Evolutionary conservation across 2,888 invertebrate species (phyloP), one percentile per base, ranked within the genome.

Genomic region (Choreutis nemorana): DNA sequence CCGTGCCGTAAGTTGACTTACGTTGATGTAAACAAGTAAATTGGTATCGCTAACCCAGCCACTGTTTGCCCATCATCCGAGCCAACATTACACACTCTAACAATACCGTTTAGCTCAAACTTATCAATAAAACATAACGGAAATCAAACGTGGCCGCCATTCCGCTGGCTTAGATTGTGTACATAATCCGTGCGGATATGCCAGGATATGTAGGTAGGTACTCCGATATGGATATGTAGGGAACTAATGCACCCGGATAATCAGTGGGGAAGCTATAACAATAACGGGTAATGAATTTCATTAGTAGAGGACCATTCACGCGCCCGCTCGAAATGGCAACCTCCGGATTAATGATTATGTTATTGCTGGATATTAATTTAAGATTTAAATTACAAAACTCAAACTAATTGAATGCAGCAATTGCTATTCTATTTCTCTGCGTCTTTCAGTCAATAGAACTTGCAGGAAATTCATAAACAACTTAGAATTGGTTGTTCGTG

Each of bases 211-310:
- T n/a, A n/a, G n/a, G n/a, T n/a, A n/a, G n/a, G n/a, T n/a, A n/a
- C n/a, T n/a, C n/a, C n/a, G n/a, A n/a, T n/a, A n/a, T n/a, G 21
- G 26, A 23, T 11, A 18, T 7, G 14, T 7, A n/a, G n/a, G 11
- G 23, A 9, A 7, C 4, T 7, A 7, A 50, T 47, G 38, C 37
- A 41, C 30, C 31, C 34, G 35, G 47, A 43, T 55, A 50, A 53
- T 53, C 48, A 49, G 44, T 33, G 37, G 34, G 34, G 40, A 21
- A 44, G 33, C 42, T 37, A 48, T 55, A 55, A 48, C 50, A 52
- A 52, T 55, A 54, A 50, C 45, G 33, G 40, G 39, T 54, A 55
- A 52, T 48, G 50, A 43, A 40, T 50, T 50, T 51, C 50, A 56
- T 57, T 52, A 53, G 39, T 31, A 26, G 31, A 30, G 31, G 32